phyloP scores from a whole-genome alignment of 2,888 invertebrate genomes.

The Brassicogethes aeneus region DNA sequence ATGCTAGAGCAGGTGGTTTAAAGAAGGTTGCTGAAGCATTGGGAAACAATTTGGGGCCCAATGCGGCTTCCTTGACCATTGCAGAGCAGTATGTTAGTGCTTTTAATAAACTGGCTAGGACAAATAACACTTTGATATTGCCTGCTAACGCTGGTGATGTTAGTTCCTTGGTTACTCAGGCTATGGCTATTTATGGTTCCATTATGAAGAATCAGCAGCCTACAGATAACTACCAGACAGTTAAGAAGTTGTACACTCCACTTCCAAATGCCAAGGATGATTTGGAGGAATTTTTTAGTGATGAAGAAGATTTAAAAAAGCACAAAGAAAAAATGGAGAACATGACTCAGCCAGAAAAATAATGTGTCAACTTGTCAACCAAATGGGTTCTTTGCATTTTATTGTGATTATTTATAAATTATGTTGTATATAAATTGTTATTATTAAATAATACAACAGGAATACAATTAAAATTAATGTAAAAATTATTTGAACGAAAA shows the following conservation, averaged over 20 bases:
- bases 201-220: constrained; percentile 36
- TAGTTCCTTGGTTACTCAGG: constrained; percentile 69
- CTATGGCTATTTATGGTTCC: constrained; percentile 54
- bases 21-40: constrained; percentile 64
- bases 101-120: constrained; percentile 87
- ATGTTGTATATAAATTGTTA: no score
- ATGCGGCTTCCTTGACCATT: constrained; percentile 85
- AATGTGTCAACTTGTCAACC: no score
- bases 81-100: constrained; percentile 96
- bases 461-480: no score
- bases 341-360: no score
- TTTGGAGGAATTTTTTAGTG: constrained; percentile 38
- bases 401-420: no score
- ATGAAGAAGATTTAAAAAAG: constrained; percentile 34
- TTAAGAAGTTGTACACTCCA: neutral
- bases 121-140: constrained; percentile 88
- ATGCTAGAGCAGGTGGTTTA: constrained; percentile 81
- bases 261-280: constrained; percentile 21
- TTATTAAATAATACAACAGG: no score
- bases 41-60: constrained; percentile 53
- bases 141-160: constrained; percentile 85
- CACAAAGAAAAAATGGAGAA: constrained; percentile 19
- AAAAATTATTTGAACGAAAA: no score
- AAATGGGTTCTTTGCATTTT: no score
- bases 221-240: neutral